Evolutionary conservation across 2,797 vertebrate genomes (phyloP), one percentile per base, ranked within the genome.

Genomic region (Sebastiscus albofasciatus): DNA sequence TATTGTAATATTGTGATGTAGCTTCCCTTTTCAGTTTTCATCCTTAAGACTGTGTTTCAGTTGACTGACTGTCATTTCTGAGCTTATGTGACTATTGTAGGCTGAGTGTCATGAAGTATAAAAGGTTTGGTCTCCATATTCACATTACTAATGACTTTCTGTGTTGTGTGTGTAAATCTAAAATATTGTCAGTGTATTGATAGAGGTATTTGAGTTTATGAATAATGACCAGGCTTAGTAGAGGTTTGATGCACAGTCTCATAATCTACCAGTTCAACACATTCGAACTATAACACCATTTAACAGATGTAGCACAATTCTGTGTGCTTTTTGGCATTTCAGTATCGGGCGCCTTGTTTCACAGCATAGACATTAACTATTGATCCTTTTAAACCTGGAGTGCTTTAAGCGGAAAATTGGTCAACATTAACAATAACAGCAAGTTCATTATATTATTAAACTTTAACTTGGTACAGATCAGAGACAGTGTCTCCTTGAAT

Each of bases 41-140:
- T 66, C 18, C 8, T 34, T 26, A 6, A n/a, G 11, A 42, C 20
- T 27, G 10, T 10, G 1, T 26, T 29, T 81, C 27, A 59, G 60
- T 27, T 22, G 36, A 24, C 27, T 20, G 27, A 33, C 3, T 27
- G 2, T 49, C 5, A 31, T 54, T 34, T 24, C 24, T 33, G 24
- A 86, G 66, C 58, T 76, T 72, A 79, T 78, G 8, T 18, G 22
- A 46, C 61, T 6, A n/a, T 60, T 70, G 20, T 4, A 66, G 64
- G 65, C 10, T 6, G 6, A 58, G 4, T 18, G 13, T 59, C 56
- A 46, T 46, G 0, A 72, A 67, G 0, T 24, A 65, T 31, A 74
- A 49, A 52, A 33, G 62, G 36, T 67, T 52, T 65, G 16, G n/a
- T 42, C 14, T 55, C 8, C 18, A 29, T 55, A 49, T 55, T 73